Conservation (phyloP, 2,113 vertebrate genomes). For the Hypocryptadius cinnamomeus region DNA sequence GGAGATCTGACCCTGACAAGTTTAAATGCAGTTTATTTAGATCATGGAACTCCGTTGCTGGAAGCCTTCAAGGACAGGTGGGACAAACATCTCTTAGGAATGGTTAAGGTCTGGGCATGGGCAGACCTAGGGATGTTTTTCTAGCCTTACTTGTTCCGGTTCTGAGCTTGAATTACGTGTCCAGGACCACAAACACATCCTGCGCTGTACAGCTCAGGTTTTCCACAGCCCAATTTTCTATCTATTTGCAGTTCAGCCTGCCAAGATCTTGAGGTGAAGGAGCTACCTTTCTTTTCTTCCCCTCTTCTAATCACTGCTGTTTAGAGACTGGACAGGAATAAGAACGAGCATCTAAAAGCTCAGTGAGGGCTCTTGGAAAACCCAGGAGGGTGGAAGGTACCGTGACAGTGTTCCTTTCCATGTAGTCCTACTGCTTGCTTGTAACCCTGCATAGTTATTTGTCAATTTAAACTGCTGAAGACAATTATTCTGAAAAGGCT, state of each 20-base stretch:
- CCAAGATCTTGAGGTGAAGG: neutral
- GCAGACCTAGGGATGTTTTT: neutral
- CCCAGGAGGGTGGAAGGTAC: neutral
- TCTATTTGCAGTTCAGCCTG: neutral
- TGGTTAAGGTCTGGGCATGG: neutral
- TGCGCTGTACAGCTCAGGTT: neutral
- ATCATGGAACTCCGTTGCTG: neutral
- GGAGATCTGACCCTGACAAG: neutral
- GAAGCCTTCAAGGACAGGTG: neutral
- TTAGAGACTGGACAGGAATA: neutral
- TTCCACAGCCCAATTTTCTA: rapidly evolving
- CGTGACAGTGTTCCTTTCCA: neutral
- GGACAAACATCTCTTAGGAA: neutral
- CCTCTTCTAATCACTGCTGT: neutral
- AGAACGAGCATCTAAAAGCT: neutral
- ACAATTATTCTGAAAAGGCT: neutral
- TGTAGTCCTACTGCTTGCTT: neutral
- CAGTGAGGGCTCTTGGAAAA: neutral
- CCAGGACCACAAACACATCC: neutral
- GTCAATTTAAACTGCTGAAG: neutral
- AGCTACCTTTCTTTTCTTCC: neutral
- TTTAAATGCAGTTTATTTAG: neutral
- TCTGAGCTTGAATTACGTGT: neutral
- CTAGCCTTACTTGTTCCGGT: neutral
- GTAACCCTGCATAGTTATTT: neutral